A percentile compares a stretch with the other conserved stretches of the same genome.
These are phyloP conservation scores for Serranus cabrilla DNA, from an alignment of 2,797 vertebrate genomes.

Conservation along the genomic window DNA sequence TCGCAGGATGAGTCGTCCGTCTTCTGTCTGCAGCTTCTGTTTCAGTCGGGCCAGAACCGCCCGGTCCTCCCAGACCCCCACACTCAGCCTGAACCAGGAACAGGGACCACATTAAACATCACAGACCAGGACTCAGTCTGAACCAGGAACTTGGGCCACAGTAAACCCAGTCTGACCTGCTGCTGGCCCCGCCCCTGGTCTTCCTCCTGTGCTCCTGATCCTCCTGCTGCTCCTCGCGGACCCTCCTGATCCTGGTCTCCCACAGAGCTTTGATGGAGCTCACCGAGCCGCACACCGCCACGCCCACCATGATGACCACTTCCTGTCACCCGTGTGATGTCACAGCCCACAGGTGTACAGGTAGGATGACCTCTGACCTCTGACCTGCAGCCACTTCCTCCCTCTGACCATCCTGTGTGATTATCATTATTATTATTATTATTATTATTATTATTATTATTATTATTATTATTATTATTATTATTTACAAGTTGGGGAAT, in stretches of 20 bases:
- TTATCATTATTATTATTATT: no score
- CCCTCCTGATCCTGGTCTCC: conserved; percentile 92
- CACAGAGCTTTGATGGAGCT: conserved; percentile 91
- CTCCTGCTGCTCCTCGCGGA: conserved; percentile 81
- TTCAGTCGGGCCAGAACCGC: conserved; percentile 89
- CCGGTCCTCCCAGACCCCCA: conserved; percentile 91
- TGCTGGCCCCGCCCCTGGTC: neutral
- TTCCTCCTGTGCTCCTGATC: conserved; percentile 73
- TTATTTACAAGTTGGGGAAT: no score
- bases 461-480: no score
- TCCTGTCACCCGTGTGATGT: conserved; percentile 40
- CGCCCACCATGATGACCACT: conserved; percentile 85
- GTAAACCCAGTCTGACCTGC: conserved; percentile 54
- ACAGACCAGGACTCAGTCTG: neutral
- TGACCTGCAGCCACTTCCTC: conserved; percentile 6
- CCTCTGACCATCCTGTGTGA: conserved; percentile 5
- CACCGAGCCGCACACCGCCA: conserved; percentile 85
- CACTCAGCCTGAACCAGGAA: conserved; percentile 59
- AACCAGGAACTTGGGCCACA: neutral
- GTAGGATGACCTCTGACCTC: conserved; percentile 44
- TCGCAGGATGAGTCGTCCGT: conserved; percentile 90
- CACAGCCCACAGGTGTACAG: conserved; percentile 19
- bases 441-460: no score
- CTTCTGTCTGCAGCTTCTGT: conserved; percentile 90
- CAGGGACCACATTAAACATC: neutral